phyloP scores from a whole-genome alignment of 2,888 invertebrate genomes.

The Drosophila mayaguana region DNA sequence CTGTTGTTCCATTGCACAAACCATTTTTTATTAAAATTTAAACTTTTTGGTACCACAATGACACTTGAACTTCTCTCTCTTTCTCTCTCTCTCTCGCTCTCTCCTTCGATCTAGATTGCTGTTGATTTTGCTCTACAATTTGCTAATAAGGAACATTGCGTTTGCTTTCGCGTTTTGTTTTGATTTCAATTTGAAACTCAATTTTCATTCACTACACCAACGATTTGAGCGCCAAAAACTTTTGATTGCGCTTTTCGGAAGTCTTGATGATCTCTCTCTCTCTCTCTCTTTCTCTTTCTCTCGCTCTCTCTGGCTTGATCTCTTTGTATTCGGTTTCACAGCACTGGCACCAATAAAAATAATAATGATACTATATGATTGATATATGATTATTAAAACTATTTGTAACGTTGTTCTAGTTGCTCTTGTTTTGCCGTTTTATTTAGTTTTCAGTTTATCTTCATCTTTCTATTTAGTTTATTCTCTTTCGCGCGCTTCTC shows the following conservation, averaged over 20 bases:
- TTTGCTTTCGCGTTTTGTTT: conserved; percentile 60
- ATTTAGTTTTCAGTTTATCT: conserved; percentile 36
- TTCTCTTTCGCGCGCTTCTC: conserved; percentile 63
- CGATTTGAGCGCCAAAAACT: conserved; percentile 47
- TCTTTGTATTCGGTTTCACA: conserved; percentile 44
- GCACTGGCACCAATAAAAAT: conserved; percentile 75
- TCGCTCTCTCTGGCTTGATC: conserved; percentile 7
- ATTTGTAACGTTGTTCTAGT: conserved; percentile 49
- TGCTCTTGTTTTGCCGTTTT: conserved; percentile 33
- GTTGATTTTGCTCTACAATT: conserved; percentile 72
- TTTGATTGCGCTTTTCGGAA: conserved; percentile 25
- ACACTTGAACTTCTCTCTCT: conserved; percentile 74
- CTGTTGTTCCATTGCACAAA: conserved; percentile 85
- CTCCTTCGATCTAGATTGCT: conserved; percentile 27
- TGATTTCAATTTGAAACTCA: conserved; percentile 48
- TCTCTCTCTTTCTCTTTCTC: conserved; percentile 7
- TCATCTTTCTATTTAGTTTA: conserved; percentile 26
- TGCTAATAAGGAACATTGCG: conserved; percentile 83
- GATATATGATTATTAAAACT: conserved; percentile 42
- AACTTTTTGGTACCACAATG: conserved; percentile 79
- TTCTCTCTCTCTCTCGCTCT: conserved; percentile 14
- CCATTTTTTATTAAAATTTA: conserved; percentile 76
- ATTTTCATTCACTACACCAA: conserved; percentile 51
- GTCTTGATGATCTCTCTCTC: conserved; percentile 58
- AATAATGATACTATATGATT: conserved; percentile 26